Evolutionary conservation across 2,888 invertebrate species (phyloP), one percentile per base, ranked within the genome.

Genomic region (Nyleta sp.): DNA sequence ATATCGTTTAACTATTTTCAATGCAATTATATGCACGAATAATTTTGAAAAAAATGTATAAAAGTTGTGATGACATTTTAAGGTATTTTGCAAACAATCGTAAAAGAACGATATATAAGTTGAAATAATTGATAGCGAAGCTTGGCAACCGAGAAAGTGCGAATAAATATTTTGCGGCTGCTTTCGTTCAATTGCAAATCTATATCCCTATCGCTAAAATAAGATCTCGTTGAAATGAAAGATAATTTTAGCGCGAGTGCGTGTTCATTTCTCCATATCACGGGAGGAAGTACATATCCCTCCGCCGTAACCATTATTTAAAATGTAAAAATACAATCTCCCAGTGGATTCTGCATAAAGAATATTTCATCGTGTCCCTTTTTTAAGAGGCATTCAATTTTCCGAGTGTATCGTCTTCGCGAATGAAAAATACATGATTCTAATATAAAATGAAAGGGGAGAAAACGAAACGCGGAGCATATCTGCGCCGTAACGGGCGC

Each of bases 341-440:
- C 46, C 60, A 11, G 53, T 40, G 71, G 65, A 79, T 67, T 62
- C 18, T 52, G 64, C 52, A 53, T 68, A 75, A 75, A 72, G 72
- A 71, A 75, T 78, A 60, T 67, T 71, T 71, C 74, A 50, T 17
- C 64, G 46, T 53, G 71, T 72, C 64, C 64, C 48, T 62, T 40
- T 76, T 76, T 59, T 52, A 75, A 67, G 60, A 42, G 77, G 77
- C 77, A 77, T 77, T 80, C 76, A 74, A 80, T 80, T 80, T 80
- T 76, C 65, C 65, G 35, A 68, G 72, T 80, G 76, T 74, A 80
- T 77, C 80, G 77, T 73, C 53, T 77, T 73, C 55, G 67, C 42
- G 77, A 68, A 70, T 74, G 46, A 77, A 64, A 77, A 74, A 80
- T 73, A 70, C 76, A 71, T 44, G 65, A 65, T 70, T 65, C 60